Percentiles rank a stretch among this genome's conserved stretches.
Conservation (phyloP, 2,797 vertebrate genomes). For the Scyliorhinus canicula region DNA sequence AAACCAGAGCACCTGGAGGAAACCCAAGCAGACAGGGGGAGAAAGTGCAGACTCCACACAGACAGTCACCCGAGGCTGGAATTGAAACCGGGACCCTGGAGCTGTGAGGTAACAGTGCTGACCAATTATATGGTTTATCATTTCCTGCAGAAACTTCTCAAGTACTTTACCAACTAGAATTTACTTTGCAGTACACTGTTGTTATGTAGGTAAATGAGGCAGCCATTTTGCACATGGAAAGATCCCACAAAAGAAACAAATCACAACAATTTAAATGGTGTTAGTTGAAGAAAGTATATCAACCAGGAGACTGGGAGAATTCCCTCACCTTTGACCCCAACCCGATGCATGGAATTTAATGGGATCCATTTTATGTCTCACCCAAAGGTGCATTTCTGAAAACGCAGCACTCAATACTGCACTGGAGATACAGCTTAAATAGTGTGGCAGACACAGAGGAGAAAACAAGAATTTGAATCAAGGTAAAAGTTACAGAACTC, state of each 20-base stretch:
- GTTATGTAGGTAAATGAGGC: not conserved
- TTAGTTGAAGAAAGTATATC: constrained; percentile 1
- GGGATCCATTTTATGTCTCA: not conserved
- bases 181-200: not conserved
- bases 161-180: not conserved
- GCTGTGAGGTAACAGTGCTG: no score
- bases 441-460: not conserved
- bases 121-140: not conserved
- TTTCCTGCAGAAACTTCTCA: not conserved
- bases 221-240: not conserved
- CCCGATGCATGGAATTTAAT: not conserved
- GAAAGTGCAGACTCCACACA: no score
- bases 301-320: not conserved
- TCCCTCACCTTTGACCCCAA: not conserved
- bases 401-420: not conserved
- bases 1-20: no score
- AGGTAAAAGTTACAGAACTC: not conserved
- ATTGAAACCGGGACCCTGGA: no score
- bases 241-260: not conserved
- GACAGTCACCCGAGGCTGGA: no score
- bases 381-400: not conserved
- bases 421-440: not conserved
- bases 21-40: no score
- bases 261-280: not conserved
- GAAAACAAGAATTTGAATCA: constrained; percentile 13